Conservation (phyloP, 1,140 invertebrate species). For the Scaptomyza montana region DNA sequence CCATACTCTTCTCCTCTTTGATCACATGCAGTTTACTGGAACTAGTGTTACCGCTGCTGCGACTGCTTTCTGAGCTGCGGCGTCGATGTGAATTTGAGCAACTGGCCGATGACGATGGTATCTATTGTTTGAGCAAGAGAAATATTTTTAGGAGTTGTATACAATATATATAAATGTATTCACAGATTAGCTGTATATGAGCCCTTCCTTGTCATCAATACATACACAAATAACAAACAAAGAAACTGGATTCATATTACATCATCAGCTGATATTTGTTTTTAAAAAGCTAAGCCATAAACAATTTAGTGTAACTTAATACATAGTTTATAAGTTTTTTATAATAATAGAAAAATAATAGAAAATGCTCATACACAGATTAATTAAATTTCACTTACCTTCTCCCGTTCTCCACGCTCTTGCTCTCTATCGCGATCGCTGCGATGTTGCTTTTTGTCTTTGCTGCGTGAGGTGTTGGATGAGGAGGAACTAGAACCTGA, state of each 20-base stretch:
- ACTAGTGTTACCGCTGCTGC: constrained; percentile 64
- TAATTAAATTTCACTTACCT: constrained; percentile 34
- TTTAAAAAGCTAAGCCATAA: no score
- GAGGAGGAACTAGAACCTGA: constrained; percentile 57
- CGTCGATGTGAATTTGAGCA: constrained; percentile 69
- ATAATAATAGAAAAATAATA: no score
- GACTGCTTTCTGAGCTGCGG: constrained; percentile 74
- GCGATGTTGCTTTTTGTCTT: constrained; percentile 69
- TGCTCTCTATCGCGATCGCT: constrained; percentile 57
- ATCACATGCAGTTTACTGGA: constrained; percentile 41
- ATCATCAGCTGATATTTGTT: no score
- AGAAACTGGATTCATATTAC: no score
- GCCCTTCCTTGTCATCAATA: no score
- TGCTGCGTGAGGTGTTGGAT: constrained; percentile 46
- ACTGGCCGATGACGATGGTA: constrained; percentile 64
- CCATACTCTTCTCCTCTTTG: constrained; percentile 36
- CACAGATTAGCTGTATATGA: not conserved
- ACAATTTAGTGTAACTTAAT: no score
- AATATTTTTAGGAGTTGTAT: no score
- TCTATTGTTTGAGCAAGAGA: constrained; percentile 26
- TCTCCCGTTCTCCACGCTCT: constrained; percentile 52
- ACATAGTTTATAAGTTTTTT: not conserved
- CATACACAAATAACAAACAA: no score
- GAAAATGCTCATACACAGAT: no score
- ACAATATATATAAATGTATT: not conserved